phyloP scores from a whole-genome alignment of 2,113 vertebrate genomes.

The Chloropsis hardwickii region DNA sequence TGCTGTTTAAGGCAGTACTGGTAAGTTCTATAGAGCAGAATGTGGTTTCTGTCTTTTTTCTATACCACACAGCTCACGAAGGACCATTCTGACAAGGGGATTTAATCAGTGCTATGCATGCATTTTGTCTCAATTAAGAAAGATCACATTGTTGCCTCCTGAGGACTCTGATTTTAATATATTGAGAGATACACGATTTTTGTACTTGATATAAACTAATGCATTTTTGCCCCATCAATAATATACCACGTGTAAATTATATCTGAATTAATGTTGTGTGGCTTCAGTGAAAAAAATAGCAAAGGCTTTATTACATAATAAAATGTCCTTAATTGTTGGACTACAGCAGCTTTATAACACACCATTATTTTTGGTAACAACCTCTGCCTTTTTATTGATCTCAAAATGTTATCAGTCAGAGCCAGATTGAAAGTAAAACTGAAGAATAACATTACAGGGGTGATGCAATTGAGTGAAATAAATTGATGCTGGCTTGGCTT shows the following conservation, averaged over 20 bases:
- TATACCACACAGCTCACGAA: neutral
- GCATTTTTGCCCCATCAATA: slow-evolving; percentile 29
- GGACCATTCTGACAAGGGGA: neutral
- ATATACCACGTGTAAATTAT: slow-evolving; percentile 65
- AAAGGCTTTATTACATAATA: slow-evolving; percentile 68
- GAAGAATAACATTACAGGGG: slow-evolving; percentile 22
- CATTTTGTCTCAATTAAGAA: slow-evolving; percentile 26
- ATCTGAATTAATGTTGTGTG: slow-evolving; percentile 62
- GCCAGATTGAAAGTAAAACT: slow-evolving; percentile 62
- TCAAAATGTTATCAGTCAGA: slow-evolving; percentile 66
- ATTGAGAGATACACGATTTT: neutral
- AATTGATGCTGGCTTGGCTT: neutral
- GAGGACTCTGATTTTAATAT: slow-evolving; percentile 1
- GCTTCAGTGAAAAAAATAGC: slow-evolving; percentile 41
- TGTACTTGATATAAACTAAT: slow-evolving; percentile 39
- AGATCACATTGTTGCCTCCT: neutral
- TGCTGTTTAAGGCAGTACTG: neutral
- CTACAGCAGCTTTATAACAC: slow-evolving; percentile 67
- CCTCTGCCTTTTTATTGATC: slow-evolving; percentile 57
- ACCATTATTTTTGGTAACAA: slow-evolving; percentile 68
- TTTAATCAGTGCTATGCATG: neutral
- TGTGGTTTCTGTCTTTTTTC: neutral
- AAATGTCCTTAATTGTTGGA: slow-evolving; percentile 73
- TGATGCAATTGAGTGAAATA: slow-evolving; percentile 15
- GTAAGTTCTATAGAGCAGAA: neutral